Evolutionary conservation across 2,113 vertebrate species (phyloP).

Genomic region (Dipodomys spectabilis): DNA sequence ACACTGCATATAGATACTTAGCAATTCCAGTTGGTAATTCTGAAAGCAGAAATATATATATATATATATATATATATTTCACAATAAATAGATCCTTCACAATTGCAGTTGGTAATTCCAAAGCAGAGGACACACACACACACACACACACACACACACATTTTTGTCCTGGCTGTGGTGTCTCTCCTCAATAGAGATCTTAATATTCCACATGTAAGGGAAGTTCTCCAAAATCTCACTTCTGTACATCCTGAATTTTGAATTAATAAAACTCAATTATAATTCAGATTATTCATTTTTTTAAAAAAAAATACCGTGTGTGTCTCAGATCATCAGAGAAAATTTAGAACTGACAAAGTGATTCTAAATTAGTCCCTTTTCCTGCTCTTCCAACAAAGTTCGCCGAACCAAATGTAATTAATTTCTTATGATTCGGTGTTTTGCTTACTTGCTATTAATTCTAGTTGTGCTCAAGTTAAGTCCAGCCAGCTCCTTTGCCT

Average conservation of each 20-base stretch:
- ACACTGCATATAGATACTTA: background rate
- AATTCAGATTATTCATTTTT: conserved; percentile 31
- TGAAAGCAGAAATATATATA: background rate
- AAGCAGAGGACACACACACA: background rate
- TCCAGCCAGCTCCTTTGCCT: background rate
- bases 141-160: too few species aligned
- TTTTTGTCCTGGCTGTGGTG: background rate
- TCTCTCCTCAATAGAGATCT: background rate
- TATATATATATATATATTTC: too few species aligned
- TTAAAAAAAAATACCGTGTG: background rate
- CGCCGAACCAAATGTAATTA: conserved; percentile 77
- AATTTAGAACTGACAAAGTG: conserved; percentile 58
- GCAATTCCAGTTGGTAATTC: background rate
- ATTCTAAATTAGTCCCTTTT: conserved; percentile 70
- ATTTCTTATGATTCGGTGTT: conserved; percentile 72
- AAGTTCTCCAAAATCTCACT: conserved; percentile 27
- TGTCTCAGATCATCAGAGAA: conserved; percentile 17
- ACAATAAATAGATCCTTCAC: background rate
- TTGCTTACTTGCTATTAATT: conserved; percentile 65
- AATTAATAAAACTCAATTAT: conserved; percentile 72
- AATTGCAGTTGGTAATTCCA: background rate
- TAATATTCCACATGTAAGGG: background rate
- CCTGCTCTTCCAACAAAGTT: conserved; percentile 71
- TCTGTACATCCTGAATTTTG: background rate
- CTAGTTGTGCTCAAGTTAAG: background rate